Conservation (phyloP, 2,888 invertebrate species). For the Cryptocephalus moraei region DNA sequence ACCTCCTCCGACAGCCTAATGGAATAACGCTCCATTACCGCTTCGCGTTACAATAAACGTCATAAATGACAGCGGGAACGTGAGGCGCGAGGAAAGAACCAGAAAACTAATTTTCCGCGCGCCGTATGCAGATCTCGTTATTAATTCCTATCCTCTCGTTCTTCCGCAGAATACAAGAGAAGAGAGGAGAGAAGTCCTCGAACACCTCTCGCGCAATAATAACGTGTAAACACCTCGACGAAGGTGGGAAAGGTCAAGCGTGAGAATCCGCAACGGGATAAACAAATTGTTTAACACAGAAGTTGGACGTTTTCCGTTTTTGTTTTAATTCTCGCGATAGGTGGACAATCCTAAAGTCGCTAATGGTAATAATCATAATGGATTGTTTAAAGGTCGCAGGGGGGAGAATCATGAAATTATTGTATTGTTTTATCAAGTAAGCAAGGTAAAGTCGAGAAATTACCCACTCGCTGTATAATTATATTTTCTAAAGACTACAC, state of each 20-base stretch:
- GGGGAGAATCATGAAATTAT: no score
- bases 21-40: not conserved
- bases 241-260: slow-evolving; percentile 27
- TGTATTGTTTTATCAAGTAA: no score
- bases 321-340: no score
- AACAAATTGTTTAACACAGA: slow-evolving; percentile 31
- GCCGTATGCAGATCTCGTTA: slow-evolving; percentile 23
- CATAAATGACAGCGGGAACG: not conserved
- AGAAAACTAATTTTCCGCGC: not conserved
- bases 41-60: not conserved
- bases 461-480: no score
- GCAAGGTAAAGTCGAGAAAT: no score
- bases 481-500: no score
- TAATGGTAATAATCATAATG: no score
- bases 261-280: slow-evolving; percentile 28
- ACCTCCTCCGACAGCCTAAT: no score
- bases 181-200: slow-evolving; percentile 19
- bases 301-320: slow-evolving; percentile 12
- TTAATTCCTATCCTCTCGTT: slow-evolving; percentile 17
- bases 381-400: no score
- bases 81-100: slow-evolving; percentile 3
- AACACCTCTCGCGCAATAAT: slow-evolving; percentile 11
- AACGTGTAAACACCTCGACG: slow-evolving; percentile 31
- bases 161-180: slow-evolving; percentile 6
- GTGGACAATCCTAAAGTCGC: no score